phyloP scores from a whole-genome alignment of 2,888 invertebrate genomes.

The Thecocarcelia acutangulata region DNA sequence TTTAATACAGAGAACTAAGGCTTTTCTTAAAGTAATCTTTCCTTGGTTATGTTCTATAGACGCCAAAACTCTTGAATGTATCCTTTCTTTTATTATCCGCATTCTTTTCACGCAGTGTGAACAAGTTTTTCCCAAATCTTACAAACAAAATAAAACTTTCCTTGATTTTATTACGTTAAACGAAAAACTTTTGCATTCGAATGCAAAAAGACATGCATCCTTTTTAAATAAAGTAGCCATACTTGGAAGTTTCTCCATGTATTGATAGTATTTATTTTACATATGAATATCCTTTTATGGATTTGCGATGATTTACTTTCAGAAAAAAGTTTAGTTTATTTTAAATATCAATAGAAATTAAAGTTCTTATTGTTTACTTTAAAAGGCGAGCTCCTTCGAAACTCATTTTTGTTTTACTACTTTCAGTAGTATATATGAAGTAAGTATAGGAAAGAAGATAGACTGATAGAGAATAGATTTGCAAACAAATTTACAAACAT shows the following conservation, averaged over 20 bases:
- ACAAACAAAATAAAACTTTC: conserved; percentile 57
- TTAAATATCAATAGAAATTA: conserved; percentile 68
- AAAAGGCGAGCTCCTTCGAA: conserved; percentile 53
- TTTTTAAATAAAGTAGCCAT: conserved; percentile 43
- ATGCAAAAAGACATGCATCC: conserved; percentile 38
- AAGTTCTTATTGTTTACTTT: conserved; percentile 62
- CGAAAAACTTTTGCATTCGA: conserved; percentile 47
- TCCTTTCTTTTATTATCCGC: too few relatives aligned
- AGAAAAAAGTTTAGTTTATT: conserved; percentile 63
- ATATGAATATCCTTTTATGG: conserved; percentile 17
- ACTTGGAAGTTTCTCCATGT: background rate
- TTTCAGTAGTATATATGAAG: background rate
- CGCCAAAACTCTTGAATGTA: too few relatives aligned
- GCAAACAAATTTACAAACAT: too few relatives aligned
- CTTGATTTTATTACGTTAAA: conserved; percentile 56
- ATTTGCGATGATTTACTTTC: conserved; percentile 33
- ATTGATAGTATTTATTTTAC: background rate
- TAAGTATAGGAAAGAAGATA: too few relatives aligned
- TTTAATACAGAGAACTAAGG: too few relatives aligned
- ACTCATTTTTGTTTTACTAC: conserved; percentile 68
- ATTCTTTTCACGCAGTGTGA: too few relatives aligned
- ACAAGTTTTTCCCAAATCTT: too few relatives aligned
- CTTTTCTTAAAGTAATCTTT: too few relatives aligned
- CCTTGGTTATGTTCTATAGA: too few relatives aligned
- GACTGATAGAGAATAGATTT: too few relatives aligned